A percentile compares a stretch with the other conserved stretches of the same genome.
Evolutionary conservation across 2,888 invertebrate species (phyloP).

Genomic region (Amblyteles armatorius): DNA sequence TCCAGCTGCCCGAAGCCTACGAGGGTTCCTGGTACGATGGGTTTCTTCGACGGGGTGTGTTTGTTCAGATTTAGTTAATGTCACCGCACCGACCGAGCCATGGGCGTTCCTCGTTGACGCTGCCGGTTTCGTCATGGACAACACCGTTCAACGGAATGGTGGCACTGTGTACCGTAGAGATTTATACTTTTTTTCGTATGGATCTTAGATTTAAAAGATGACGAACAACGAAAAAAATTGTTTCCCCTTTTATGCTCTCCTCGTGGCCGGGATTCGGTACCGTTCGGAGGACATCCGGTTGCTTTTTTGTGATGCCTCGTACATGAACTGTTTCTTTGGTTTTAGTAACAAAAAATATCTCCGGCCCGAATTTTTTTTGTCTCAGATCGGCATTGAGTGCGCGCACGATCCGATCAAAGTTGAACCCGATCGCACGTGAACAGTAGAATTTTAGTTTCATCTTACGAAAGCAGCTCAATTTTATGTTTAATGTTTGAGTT

Average conservation of each 20-base stretch:
- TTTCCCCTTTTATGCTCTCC: slow-evolving; percentile 28
- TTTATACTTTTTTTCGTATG: slow-evolving; percentile 32
- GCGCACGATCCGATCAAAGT: background rate
- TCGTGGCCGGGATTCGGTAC: slow-evolving; percentile 19
- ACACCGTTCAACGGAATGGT: slow-evolving; percentile 12
- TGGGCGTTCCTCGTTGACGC: slow-evolving; percentile 61
- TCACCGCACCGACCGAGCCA: slow-evolving; percentile 72
- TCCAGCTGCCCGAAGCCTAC: slow-evolving; percentile 51
- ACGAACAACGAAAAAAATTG: slow-evolving; percentile 22
- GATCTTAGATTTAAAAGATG: background rate
- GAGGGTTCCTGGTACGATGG: slow-evolving; percentile 40
- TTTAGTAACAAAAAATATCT: background rate
- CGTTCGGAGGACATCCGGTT: slow-evolving; percentile 58
- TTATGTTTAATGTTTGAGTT: too few species aligned
- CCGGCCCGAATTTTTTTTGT: background rate
- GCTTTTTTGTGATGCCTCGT: slow-evolving; percentile 73
- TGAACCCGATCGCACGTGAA: background rate
- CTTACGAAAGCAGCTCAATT: background rate
- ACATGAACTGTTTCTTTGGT: slow-evolving; percentile 80
- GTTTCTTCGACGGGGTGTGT: slow-evolving; percentile 71
- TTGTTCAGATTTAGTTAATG: slow-evolving; percentile 83
- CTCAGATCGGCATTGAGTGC: background rate
- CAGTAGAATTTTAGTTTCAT: background rate
- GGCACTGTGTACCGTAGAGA: slow-evolving; percentile 13
- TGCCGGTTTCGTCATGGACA: slow-evolving; percentile 74